Base-by-base conservation (phyloP, 2,797 vertebrate species). In the Erethizon dorsatum region DNA sequence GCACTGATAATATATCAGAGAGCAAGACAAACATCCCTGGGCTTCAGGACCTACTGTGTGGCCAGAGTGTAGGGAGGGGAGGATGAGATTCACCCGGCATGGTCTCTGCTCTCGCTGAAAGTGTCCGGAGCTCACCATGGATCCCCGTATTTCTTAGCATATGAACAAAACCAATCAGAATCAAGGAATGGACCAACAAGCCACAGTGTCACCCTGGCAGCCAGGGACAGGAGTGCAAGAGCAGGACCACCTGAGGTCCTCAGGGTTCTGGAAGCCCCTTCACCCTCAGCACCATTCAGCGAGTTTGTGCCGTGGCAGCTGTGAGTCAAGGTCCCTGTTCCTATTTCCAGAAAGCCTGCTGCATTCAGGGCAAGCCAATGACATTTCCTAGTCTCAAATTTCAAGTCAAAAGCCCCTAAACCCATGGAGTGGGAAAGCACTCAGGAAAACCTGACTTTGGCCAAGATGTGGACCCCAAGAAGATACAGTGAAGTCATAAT, bases 11-110 rank as follows among this genome's bases (percentile, higher is more conserved):
- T 41, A 52, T 14, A 37, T 54, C 18, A 22, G 26, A 11, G 79
- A 84, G 12, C 20, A 65, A 78, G 63, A 63, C 37, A 85, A 20
- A 56, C 24, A 63, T 18, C 22, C 47, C 56, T 20, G 33, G 17
- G 28, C 41, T 45, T 31, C 1, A 0, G 5, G 31, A 71, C 15
- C 59, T 17, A 4, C 6, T 28, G 1, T 5, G 2, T 18, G 9
- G 50, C 52, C 80, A 67, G 57, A 28, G 52, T 10, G 17, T 1
- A 5, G 17, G 26, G 14, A 26, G 24, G 5, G 41, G 26, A 31
- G 31, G 28, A 59, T 18, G n/a, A 59, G 20, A 63, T 13, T 89
- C 17, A 11, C 26, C 33, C 15, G 2, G 1, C 14, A 9, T 17
- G 73, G 26, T 31, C 50, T 67, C 45, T 0, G 75, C n/a, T 54